These are phyloP conservation scores for Chiroxiphia lanceolata DNA, from an alignment of 2,797 vertebrate genomes.

Conservation along the genomic window DNA sequence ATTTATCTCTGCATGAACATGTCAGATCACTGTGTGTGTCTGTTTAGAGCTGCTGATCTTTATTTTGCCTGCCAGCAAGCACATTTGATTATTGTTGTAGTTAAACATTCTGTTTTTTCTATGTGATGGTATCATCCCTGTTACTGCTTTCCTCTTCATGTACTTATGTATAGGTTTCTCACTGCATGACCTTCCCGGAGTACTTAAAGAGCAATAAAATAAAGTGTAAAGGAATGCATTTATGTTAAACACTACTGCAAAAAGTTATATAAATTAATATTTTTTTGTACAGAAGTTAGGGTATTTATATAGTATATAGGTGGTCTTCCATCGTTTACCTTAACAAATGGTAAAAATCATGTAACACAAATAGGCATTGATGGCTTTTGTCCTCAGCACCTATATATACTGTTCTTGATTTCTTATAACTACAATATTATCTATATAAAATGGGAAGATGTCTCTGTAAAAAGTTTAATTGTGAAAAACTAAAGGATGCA, in stretches of 20 bases:
- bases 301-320: background rate
- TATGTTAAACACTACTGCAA: background rate
- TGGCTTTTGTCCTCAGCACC: background rate
- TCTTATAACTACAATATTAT: background rate
- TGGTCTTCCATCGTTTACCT: background rate
- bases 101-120: background rate
- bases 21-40: background rate
- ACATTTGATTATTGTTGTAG: background rate
- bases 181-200: background rate
- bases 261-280: background rate
- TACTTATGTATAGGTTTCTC: background rate
- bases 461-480: background rate
- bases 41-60: background rate
- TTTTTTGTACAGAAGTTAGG: background rate
- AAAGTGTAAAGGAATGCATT: background rate
- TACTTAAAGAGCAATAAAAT: background rate
- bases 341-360: background rate
- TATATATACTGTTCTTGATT: background rate
- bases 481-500: background rate
- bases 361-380: background rate
- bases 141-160: background rate
- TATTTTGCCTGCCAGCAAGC: background rate
- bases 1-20: background rate
- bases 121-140: background rate
- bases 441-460: background rate